Evolutionary conservation across 1,140 invertebrate genomes (phyloP).

Genomic region (Chionoecetes opilio): DNA sequence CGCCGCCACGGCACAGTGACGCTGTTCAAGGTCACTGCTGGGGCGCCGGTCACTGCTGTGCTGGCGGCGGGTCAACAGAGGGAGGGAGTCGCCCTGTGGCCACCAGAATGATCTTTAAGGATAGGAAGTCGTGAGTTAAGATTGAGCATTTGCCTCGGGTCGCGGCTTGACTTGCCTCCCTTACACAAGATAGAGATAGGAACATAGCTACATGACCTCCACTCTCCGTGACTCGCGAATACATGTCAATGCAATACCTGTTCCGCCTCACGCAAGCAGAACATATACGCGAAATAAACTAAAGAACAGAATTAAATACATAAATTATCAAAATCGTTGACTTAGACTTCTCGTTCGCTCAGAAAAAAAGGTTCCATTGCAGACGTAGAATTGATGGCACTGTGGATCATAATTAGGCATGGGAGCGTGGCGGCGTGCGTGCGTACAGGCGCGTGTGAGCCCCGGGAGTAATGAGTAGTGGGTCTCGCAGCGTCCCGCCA

Average conservation of each 20-base stretch:
- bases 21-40: background rate
- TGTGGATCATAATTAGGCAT: background rate
- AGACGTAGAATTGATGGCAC: background rate
- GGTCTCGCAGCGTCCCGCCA: background rate
- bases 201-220: background rate
- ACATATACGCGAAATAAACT: background rate
- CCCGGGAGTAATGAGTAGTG: background rate
- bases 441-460: background rate
- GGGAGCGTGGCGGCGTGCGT: background rate
- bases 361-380: background rate
- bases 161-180: background rate
- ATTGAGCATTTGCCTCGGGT: background rate
- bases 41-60: conserved; percentile 3
- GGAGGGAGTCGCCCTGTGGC: background rate
- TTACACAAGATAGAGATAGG: background rate
- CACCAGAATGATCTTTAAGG: background rate
- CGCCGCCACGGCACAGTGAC: background rate
- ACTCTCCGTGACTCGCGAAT: background rate
- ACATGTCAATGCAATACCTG: background rate
- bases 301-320: background rate
- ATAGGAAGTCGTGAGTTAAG: background rate
- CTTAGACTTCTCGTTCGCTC: background rate
- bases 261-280: background rate
- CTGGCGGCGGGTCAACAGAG: background rate
- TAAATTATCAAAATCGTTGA: background rate